These are phyloP conservation scores for Anoncus sp. DNA, from an alignment of 2,888 invertebrate species.

Conservation along the genomic window DNA sequence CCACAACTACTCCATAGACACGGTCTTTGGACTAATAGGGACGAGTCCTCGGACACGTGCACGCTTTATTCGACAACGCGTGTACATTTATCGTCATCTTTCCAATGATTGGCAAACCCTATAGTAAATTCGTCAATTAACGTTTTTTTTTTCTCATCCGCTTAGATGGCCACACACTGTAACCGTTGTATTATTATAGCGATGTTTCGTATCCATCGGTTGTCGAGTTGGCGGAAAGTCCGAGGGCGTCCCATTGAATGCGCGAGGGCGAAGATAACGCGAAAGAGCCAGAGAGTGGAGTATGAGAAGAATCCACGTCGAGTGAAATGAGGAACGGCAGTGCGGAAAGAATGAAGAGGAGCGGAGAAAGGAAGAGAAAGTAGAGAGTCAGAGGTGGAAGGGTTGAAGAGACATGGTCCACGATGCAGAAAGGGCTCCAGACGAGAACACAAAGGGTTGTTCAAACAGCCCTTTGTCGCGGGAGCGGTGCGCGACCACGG, in stretches of 20 bases:
- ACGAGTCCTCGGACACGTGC: constrained; percentile 40
- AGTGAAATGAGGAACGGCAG: constrained; percentile 31
- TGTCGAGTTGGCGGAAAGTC: not conserved
- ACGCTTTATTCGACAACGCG: too few relatives aligned
- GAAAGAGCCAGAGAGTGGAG: not conserved
- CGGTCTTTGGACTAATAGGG: constrained; percentile 1
- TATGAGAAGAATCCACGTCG: constrained; percentile 17
- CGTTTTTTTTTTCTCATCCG: not conserved
- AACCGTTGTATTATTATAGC: too few relatives aligned
- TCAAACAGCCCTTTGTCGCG: constrained; percentile 76
- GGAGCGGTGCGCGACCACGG: constrained; percentile 58
- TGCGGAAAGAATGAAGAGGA: not conserved
- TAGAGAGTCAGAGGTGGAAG: constrained; percentile 50
- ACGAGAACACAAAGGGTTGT: constrained; percentile 61
- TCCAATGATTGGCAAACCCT: not conserved
- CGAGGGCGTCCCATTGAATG: not conserved
- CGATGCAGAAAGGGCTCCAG: constrained; percentile 49
- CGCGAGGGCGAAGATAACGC: constrained; percentile 1
- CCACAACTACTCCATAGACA: not conserved
- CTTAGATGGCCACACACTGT: not conserved
- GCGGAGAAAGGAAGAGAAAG: constrained; percentile 28
- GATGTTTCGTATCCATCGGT: not conserved
- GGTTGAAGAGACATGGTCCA: constrained; percentile 25
- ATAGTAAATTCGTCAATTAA: too few relatives aligned
- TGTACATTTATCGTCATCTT: not conserved